phyloP scores from a whole-genome alignment of 2,888 invertebrate genomes.

The Ophonus ardosiacus region DNA sequence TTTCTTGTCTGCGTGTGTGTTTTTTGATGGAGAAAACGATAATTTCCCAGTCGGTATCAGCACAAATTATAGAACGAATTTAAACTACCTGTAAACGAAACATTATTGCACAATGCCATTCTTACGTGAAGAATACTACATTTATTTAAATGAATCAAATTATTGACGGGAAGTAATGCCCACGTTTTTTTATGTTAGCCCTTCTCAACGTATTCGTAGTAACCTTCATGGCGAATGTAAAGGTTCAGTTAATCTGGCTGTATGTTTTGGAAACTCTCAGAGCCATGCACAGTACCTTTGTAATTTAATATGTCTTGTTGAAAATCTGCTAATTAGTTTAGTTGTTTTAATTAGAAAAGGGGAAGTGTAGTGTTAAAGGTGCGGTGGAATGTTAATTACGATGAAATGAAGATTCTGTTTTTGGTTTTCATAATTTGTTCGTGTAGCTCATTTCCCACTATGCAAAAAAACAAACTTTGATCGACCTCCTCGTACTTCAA shows the following conservation, averaged over 20 bases:
- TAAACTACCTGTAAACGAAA: no score
- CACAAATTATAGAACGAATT: no score
- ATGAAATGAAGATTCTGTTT: conserved; percentile 41
- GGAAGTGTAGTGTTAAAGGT: conserved; percentile 41
- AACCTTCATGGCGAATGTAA: not conserved
- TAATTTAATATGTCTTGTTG: conserved; percentile 46
- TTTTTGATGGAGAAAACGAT: no score
- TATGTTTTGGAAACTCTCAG: not conserved
- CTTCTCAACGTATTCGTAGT: no score
- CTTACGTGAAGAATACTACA: no score
- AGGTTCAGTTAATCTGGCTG: not conserved
- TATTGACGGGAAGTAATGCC: no score
- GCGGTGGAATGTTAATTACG: conserved; percentile 33
- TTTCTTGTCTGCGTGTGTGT: no score
- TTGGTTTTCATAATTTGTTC: not conserved
- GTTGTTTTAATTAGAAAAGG: conserved; percentile 46
- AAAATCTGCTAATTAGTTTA: conserved; percentile 43
- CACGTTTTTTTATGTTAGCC: no score
- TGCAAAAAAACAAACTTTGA: not conserved
- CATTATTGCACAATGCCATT: no score
- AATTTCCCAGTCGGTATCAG: no score
- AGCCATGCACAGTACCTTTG: conserved; percentile 6
- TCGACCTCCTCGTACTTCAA: not conserved
- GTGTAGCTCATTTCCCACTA: not conserved
- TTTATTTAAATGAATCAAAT: no score